Conservation (phyloP, 2,888 invertebrate genomes). For the Beris chalybata region DNA sequence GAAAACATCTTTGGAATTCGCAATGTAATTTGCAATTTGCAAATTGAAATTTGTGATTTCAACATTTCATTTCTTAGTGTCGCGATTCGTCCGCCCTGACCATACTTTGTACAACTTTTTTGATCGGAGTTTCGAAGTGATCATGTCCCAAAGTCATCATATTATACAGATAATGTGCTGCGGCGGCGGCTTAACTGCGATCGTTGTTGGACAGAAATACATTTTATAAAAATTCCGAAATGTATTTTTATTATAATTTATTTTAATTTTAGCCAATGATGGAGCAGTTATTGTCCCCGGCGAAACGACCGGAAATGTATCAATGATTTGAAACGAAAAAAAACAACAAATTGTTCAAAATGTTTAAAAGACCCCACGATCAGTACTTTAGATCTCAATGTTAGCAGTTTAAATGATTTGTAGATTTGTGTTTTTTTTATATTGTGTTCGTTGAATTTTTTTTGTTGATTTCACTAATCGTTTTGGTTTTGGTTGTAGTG, state of each 20-base stretch:
- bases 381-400: too few relatives aligned
- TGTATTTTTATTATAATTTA: background rate
- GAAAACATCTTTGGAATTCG: conserved; percentile 19
- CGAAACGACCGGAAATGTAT: too few relatives aligned
- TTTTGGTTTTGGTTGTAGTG: too few relatives aligned
- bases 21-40: conserved; percentile 2
- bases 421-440: too few relatives aligned
- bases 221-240: background rate
- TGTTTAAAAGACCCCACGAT: too few relatives aligned
- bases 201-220: background rate
- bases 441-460: too few relatives aligned
- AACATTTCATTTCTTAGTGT: conserved; percentile 7
- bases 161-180: background rate
- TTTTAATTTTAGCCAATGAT: too few relatives aligned
- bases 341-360: too few relatives aligned
- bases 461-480: too few relatives aligned
- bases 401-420: too few relatives aligned
- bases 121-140: background rate
- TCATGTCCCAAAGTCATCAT: background rate
- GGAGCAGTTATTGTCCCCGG: too few relatives aligned
- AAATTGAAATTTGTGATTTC: conserved; percentile 8
- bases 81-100: conserved; percentile 10
- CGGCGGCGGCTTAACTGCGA: background rate
- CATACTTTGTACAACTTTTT: background rate
- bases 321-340: too few relatives aligned